Evolutionary conservation across 1,140 invertebrate genomes (phyloP).

Genomic region (Chionoecetes opilio): DNA sequence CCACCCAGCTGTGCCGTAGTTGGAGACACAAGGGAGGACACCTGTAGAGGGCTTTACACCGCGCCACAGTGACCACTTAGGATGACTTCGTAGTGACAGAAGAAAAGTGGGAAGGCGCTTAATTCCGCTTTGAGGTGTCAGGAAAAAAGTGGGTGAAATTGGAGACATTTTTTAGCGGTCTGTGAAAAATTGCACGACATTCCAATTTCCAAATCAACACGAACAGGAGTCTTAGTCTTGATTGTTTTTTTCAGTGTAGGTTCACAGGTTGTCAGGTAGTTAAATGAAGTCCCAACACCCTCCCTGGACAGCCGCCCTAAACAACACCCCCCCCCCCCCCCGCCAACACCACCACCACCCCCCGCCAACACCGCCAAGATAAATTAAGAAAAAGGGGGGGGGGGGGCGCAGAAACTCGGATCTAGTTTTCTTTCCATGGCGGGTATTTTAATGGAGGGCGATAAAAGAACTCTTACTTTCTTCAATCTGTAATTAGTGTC

Average conservation of each 20-base stretch:
- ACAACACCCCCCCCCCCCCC: not conserved
- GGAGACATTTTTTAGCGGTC: not conserved
- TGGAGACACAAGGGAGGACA: not conserved
- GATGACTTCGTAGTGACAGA: not conserved
- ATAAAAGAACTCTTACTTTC: slow-evolving; percentile 12
- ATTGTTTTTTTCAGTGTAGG: not conserved
- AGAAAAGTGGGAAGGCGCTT: not conserved
- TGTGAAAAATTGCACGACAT: not conserved
- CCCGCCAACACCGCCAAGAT: not conserved
- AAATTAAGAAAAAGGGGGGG: not conserved
- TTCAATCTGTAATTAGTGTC: not conserved
- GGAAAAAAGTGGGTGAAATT: not conserved
- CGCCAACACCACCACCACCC: not conserved
- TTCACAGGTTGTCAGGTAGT: not conserved
- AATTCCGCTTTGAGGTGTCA: not conserved
- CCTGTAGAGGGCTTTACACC: not conserved
- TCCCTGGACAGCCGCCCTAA: not conserved
- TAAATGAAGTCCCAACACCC: not conserved
- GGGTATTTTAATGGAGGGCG: not conserved
- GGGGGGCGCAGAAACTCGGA: not conserved
- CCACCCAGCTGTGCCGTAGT: not conserved
- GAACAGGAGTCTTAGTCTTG: not conserved
- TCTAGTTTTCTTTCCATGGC: not conserved
- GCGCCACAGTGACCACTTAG: no score
- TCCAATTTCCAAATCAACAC: not conserved